These are phyloP conservation scores for Leptoclinus maculatus DNA, from an alignment of 2,797 vertebrate species.

Conservation along the genomic window DNA sequence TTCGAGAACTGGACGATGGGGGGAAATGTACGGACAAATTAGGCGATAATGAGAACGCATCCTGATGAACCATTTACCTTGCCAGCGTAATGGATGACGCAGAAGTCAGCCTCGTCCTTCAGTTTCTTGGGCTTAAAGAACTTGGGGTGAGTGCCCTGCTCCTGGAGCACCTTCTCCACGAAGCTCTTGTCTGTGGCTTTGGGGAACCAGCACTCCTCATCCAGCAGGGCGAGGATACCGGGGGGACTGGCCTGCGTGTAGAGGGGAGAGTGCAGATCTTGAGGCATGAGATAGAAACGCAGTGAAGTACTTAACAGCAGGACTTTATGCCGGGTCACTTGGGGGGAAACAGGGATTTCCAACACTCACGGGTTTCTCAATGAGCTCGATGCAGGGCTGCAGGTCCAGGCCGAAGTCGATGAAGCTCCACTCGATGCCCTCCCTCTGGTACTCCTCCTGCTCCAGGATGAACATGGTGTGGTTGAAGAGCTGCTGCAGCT, in stretches of 20 bases:
- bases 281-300: not conserved
- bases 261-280: not conserved
- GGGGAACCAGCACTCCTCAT: slow-evolving; percentile 99
- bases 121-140: slow-evolving; percentile 97
- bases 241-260: slow-evolving; percentile 91
- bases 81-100: slow-evolving; percentile 96
- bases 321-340: not conserved
- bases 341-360: not conserved
- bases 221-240: slow-evolving; percentile 94
- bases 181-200: slow-evolving; percentile 99
- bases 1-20: not conserved
- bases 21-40: not conserved
- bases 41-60: not conserved
- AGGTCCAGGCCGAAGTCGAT: slow-evolving; percentile 98
- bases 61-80: slow-evolving; percentile 84
- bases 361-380: slow-evolving; percentile 93
- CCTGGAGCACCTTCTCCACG: slow-evolving; percentile 96
- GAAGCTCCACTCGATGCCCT: slow-evolving; percentile 99
- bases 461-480: slow-evolving; percentile 99
- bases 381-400: slow-evolving; percentile 98
- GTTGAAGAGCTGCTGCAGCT: slow-evolving; percentile 98
- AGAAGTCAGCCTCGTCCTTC: slow-evolving; percentile 98
- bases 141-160: slow-evolving; percentile 97
- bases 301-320: not conserved
- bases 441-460: slow-evolving; percentile 98